phyloP scores from a whole-genome alignment of 2,797 vertebrate genomes.

The Lutjanus campechanus region DNA sequence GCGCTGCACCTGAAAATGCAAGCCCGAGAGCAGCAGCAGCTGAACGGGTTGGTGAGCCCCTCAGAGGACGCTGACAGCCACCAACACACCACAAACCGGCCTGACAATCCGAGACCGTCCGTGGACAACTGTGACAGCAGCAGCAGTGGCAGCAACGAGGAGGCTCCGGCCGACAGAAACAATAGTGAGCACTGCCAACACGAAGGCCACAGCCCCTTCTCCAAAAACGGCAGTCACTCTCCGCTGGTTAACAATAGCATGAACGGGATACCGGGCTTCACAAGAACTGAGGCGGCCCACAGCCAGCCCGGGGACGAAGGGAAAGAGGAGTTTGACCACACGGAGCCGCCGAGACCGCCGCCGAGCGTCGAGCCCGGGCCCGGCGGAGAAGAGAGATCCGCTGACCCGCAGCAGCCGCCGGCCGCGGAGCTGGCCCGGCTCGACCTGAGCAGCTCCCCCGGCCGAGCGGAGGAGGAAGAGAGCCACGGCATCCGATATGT shows the following conservation, averaged over 20 bases:
- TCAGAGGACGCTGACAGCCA: conserved; percentile 78
- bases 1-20: conserved; percentile 86
- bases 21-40: conserved; percentile 88
- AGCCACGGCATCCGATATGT: conserved; percentile 94
- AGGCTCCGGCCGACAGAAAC: conserved; percentile 61
- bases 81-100: conserved; percentile 73
- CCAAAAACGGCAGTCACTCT: conserved; percentile 77
- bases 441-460: conserved; percentile 79
- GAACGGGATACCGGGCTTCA: conserved; percentile 78
- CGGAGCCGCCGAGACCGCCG: conserved; percentile 63
- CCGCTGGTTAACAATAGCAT: conserved; percentile 75
- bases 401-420: conserved; percentile 62
- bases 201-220: conserved; percentile 78
- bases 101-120: conserved; percentile 81
- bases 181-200: conserved; percentile 73
- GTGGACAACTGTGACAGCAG: conserved; percentile 80
- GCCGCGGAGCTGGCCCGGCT: conserved; percentile 80
- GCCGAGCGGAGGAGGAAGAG: conserved; percentile 73
- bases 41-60: conserved; percentile 91
- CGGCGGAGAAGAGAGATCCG: conserved; percentile 42
- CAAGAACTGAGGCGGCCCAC: conserved; percentile 65
- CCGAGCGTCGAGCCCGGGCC: conserved; percentile 59
- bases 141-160: conserved; percentile 68
- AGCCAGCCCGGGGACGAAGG: conserved; percentile 42
- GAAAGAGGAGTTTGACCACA: conserved; percentile 54